Percentiles rank a stretch among this genome's conserved stretches.
phyloP scores from a whole-genome alignment of 2,888 invertebrate species.

The Drosophila borealis region DNA sequence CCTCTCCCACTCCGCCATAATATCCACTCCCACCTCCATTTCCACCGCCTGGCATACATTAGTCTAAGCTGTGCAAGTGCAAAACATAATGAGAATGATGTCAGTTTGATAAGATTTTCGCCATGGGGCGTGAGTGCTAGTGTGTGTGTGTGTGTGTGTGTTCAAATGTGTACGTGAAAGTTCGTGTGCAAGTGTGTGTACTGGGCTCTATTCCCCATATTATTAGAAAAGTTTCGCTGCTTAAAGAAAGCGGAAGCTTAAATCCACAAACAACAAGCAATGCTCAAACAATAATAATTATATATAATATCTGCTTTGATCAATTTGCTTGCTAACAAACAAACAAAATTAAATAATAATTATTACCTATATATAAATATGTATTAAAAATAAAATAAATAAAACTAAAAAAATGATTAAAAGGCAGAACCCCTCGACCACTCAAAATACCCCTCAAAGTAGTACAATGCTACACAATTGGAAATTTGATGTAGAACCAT shows the following conservation, averaged over 20 bases:
- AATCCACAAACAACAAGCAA: background rate
- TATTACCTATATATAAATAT: too few relatives aligned
- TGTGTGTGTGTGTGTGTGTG: conserved; percentile 21
- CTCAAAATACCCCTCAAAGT: too few relatives aligned
- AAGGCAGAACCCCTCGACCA: too few relatives aligned
- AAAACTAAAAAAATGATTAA: too few relatives aligned
- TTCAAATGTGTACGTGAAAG: conserved; percentile 1
- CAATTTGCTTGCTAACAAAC: too few relatives aligned
- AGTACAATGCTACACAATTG: too few relatives aligned
- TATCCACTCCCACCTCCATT: background rate
- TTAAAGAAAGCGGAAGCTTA: conserved; percentile 31
- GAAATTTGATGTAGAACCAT: too few relatives aligned
- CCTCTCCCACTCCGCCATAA: too few relatives aligned
- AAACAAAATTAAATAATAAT: too few relatives aligned
- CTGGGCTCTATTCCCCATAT: conserved; percentile 18
- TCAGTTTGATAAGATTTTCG: conserved; percentile 75
- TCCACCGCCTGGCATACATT: conserved; percentile 49
- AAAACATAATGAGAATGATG: conserved; percentile 79
- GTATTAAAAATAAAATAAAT: too few relatives aligned
- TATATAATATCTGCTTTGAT: too few relatives aligned
- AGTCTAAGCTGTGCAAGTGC: conserved; percentile 72
- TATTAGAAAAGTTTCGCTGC: conserved; percentile 53
- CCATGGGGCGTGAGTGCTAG: conserved; percentile 40
- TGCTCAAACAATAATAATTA: too few relatives aligned
- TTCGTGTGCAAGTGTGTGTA: conserved; percentile 1